Evolutionary conservation across 2,888 invertebrate species (phyloP).

Genomic region (Diplazon laetatorius): DNA sequence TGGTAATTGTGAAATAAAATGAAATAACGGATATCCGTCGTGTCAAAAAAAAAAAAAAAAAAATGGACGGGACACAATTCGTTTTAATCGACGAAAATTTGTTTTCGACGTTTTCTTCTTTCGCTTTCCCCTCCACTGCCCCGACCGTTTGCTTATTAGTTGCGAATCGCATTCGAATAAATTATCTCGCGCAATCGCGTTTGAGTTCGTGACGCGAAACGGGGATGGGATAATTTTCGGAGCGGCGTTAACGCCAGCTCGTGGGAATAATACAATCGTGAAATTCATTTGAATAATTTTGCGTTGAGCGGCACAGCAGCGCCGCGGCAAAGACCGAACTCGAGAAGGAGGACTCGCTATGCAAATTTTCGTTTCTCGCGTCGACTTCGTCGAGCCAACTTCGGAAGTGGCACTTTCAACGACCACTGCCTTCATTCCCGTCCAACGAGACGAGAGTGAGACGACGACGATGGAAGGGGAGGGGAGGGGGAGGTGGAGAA

Average conservation of each 20-base stretch:
- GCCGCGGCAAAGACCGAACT: neutral
- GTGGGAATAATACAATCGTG: constrained; percentile 59
- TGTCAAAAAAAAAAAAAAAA: neutral
- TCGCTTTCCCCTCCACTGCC: neutral
- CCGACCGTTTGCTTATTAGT: constrained; percentile 35
- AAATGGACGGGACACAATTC: neutral
- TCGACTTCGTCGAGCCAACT: constrained; percentile 51
- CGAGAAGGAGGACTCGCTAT: constrained; percentile 28
- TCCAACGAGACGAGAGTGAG: constrained; percentile 6
- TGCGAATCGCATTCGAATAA: constrained; percentile 56
- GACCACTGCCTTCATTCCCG: constrained; percentile 28
- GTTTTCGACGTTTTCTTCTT: too few species aligned
- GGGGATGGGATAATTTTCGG: constrained; percentile 15
- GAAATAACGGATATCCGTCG: neutral
- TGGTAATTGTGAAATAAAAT: constrained; percentile 27
- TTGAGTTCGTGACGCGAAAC: constrained; percentile 12
- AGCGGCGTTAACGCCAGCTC: constrained; percentile 9
- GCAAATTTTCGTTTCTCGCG: constrained; percentile 49
- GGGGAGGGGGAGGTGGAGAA: neutral
- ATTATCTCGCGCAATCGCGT: constrained; percentile 35
- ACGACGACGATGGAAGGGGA: neutral
- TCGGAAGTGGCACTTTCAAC: constrained; percentile 56
- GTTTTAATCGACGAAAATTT: neutral
- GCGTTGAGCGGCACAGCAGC: constrained; percentile 29
- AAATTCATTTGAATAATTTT: constrained; percentile 61